A percentile compares a stretch with the other conserved stretches of the same genome.
phyloP scores from a whole-genome alignment of 92 coral and sea anemone genomes.

The Pocillopora grandis region DNA sequence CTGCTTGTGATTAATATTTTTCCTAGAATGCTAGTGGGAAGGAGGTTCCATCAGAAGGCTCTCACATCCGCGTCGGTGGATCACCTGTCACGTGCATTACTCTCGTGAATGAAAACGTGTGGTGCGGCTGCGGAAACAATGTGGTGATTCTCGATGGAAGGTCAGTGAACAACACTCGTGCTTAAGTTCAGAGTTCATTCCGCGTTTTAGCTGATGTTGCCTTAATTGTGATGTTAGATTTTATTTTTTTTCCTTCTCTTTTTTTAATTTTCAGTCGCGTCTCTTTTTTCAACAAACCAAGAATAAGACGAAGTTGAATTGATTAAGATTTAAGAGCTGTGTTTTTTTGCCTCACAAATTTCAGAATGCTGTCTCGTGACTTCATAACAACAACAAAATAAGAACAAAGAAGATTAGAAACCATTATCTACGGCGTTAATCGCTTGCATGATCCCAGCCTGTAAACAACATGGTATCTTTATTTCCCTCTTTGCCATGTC shows the following conservation, averaged over 20 bases:
- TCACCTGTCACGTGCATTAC: constrained; percentile 90
- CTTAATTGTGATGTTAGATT: background rate
- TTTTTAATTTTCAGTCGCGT: too few relatives aligned
- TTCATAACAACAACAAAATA: too few relatives aligned
- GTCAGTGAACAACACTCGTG: constrained; percentile 19
- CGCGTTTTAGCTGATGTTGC: background rate
- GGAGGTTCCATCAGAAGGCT: constrained; percentile 78
- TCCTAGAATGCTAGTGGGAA: constrained; percentile 70
- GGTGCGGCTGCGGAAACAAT: constrained; percentile 91
- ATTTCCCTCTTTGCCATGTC: too few relatives aligned
- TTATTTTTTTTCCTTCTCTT: too few relatives aligned
- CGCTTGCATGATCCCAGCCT: background rate
- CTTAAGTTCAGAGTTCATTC: too few relatives aligned
- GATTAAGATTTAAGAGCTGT: too few relatives aligned
- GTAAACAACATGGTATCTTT: background rate
- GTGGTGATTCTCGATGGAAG: constrained; percentile 81
- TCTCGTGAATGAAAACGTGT: constrained; percentile 67
- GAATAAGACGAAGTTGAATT: too few relatives aligned
- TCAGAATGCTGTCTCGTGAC: too few relatives aligned
- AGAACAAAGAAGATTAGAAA: too few relatives aligned
- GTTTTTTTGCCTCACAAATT: too few relatives aligned
- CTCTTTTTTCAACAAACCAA: too few relatives aligned
- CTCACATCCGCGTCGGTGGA: constrained; percentile 80
- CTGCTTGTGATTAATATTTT: background rate
- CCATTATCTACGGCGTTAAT: background rate